phyloP scores from a whole-genome alignment of 2,113 vertebrate genomes.

The Istiophorus platypterus region DNA sequence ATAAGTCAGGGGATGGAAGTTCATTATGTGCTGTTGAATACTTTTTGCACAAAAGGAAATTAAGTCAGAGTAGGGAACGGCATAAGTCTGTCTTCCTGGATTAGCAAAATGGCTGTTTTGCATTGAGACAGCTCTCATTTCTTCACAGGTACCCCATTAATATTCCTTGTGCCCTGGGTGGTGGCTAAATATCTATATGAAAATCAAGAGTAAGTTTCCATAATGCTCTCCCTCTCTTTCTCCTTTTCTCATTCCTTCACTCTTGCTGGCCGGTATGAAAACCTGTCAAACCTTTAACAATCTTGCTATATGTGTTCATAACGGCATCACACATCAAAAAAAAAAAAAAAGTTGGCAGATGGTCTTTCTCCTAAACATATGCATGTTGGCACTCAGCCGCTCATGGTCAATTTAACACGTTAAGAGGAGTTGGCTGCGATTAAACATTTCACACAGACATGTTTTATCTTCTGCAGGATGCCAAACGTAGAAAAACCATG shows the following conservation, averaged over 20 bases:
- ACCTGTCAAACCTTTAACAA: not conserved
- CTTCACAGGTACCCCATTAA: conserved; percentile 89
- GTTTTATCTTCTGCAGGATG: not conserved
- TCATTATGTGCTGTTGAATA: conserved; percentile 1
- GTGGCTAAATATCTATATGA: conserved; percentile 91
- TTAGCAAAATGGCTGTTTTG: conserved; percentile 6
- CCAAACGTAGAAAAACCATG: conserved; percentile 11
- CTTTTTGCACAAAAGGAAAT: conserved; percentile 5
- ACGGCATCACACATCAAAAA: not conserved
- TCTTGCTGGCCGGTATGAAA: not conserved
- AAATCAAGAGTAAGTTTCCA: conserved; percentile 93
- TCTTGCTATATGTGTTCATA: not conserved
- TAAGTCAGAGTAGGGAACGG: not conserved
- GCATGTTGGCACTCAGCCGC: conserved; percentile 2
- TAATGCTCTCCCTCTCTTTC: not conserved
- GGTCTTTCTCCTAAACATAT: conserved; percentile 4
- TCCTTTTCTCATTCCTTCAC: not conserved
- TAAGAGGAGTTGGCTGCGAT: conserved; percentile 12
- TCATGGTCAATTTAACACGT: conserved; percentile 17
- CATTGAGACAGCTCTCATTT: conserved; percentile 43
- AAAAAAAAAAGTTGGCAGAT: not conserved
- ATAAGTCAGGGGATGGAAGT: not conserved
- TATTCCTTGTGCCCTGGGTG: conserved; percentile 94
- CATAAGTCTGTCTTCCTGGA: not conserved
- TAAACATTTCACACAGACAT: not conserved